A percentile compares a stretch with the other conserved stretches of the same genome.
Conservation (phyloP, 2,888 invertebrate genomes). For the Penaeus monodon region DNA sequence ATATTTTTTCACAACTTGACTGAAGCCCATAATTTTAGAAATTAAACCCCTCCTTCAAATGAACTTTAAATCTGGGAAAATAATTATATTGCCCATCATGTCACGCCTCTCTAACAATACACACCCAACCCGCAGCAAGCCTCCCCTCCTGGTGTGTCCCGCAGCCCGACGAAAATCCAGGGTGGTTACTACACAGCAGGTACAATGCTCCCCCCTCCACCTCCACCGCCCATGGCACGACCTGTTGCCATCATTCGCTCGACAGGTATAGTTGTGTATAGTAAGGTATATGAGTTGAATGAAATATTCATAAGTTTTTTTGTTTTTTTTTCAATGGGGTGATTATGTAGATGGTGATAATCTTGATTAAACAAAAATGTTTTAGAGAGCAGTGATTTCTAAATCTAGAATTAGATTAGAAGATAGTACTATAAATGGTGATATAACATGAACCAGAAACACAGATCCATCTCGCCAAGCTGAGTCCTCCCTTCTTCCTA, state of each 20-base stretch:
- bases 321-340: too few species aligned
- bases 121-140: slow-evolving; percentile 31
- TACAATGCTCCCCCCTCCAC: slow-evolving; percentile 94
- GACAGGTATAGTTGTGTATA: slow-evolving; percentile 75
- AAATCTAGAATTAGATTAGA: not conserved
- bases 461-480: slow-evolving; percentile 19
- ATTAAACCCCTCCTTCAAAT: too few species aligned
- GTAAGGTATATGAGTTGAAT: slow-evolving; percentile 62
- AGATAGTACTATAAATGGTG: not conserved
- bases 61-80: too few species aligned
- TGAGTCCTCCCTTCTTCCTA: not conserved
- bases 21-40: too few species aligned
- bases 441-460: not conserved
- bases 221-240: slow-evolving; percentile 94
- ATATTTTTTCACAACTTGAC: too few species aligned
- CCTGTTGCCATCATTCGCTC: slow-evolving; percentile 96
- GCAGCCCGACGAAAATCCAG: slow-evolving; percentile 74
- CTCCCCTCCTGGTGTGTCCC: slow-evolving; percentile 39
- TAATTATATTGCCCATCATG: not conserved
- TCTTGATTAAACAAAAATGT: too few species aligned
- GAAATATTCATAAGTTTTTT: not conserved
- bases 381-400: not conserved
- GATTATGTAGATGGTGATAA: too few species aligned
- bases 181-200: slow-evolving; percentile 71
- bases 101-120: not conserved